These are phyloP conservation scores for Hyaena hyaena DNA, from an alignment of 2,113 vertebrate species.

Conservation along the genomic window DNA sequence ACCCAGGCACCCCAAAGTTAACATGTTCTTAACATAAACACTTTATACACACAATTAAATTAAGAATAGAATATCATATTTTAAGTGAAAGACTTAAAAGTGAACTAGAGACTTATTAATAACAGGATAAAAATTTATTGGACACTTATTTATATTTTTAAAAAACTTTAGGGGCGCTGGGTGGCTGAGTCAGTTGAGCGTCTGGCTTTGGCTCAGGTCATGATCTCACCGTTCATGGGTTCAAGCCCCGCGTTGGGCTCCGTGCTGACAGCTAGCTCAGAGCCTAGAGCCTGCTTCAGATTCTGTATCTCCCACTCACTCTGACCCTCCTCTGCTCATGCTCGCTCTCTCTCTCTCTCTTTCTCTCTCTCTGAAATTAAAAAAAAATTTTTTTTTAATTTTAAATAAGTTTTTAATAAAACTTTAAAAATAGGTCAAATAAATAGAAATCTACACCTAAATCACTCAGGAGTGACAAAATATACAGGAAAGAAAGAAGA, in stretches of 20 bases:
- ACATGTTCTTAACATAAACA: neutral
- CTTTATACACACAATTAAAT: neutral
- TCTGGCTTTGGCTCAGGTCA: no score
- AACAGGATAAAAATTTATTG: neutral
- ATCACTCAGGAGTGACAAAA: neutral
- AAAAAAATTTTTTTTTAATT: no score
- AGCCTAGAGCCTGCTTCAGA: no score
- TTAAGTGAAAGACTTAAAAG: constrained; percentile 5
- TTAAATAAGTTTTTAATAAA: neutral
- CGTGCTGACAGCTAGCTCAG: no score
- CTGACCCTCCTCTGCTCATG: no score
- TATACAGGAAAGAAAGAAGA: neutral
- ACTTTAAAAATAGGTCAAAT: constrained; percentile 1
- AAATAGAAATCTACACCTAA: constrained; percentile 6
- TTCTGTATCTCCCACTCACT: no score
- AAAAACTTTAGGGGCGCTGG: neutral
- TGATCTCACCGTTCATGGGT: no score
- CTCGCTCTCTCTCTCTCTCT: no score
- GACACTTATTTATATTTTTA: neutral
- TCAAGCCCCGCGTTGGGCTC: no score
- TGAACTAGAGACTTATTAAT: neutral
- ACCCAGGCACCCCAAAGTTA: neutral
- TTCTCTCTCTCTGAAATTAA: no score
- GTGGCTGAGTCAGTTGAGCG: no score
- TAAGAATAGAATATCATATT: neutral